These are phyloP conservation scores for Xerus rutilus DNA, from an alignment of 2,797 vertebrate species.

Conservation along the genomic window DNA sequence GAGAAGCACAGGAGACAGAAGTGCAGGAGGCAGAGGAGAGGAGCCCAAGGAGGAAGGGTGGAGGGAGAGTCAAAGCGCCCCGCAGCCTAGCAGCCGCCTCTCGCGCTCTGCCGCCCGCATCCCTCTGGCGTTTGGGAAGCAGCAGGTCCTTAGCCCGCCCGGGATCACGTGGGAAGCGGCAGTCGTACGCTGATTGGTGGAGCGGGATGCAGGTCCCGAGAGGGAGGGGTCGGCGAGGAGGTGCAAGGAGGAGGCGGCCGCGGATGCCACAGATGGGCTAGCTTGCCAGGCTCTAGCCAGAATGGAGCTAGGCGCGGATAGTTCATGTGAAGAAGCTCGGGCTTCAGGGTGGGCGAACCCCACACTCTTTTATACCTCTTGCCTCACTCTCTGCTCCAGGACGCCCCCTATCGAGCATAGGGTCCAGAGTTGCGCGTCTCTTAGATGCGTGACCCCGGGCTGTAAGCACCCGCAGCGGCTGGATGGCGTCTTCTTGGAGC, in stretches of 20 bases:
- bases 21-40: slow-evolving; percentile 27
- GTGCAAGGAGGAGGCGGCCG: slow-evolving; percentile 76
- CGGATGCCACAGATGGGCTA: slow-evolving; percentile 62
- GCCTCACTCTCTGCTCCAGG: slow-evolving; percentile 1
- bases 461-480: neutral
- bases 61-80: slow-evolving; percentile 76
- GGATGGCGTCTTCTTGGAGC: slow-evolving; percentile 44
- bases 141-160: slow-evolving; percentile 87
- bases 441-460: neutral
- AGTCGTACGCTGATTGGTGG: slow-evolving; percentile 87
- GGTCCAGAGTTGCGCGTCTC: neutral
- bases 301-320: neutral
- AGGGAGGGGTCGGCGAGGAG: slow-evolving; percentile 83
- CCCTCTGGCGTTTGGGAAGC: slow-evolving; percentile 87
- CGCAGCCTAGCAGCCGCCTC: slow-evolving; percentile 82
- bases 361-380: neutral
- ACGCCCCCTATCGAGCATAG: slow-evolving; percentile 63
- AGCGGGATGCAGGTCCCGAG: slow-evolving; percentile 85
- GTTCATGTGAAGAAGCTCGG: neutral
- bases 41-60: neutral
- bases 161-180: slow-evolving; percentile 83
- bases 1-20: neutral
- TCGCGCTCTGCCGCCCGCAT: slow-evolving; percentile 86
- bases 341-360: neutral
- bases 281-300: neutral